phyloP scores from a whole-genome alignment of 2,113 vertebrate genomes.

The Tupaia tana region DNA sequence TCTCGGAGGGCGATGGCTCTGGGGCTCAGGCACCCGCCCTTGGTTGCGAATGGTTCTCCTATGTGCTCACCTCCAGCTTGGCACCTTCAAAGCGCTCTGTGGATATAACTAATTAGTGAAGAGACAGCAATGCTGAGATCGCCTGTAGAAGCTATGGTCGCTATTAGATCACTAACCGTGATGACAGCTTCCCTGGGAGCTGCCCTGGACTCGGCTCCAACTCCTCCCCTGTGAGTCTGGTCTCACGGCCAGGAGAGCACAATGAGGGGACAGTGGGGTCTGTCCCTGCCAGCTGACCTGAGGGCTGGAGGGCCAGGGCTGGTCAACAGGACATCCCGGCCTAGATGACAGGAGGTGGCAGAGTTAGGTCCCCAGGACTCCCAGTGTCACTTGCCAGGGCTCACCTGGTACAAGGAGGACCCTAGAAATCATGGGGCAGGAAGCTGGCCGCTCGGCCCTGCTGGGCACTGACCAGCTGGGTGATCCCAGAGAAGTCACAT shows the following conservation, averaged over 20 bases:
- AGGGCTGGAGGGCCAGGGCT: not conserved
- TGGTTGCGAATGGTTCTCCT: not conserved
- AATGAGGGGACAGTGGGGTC: not conserved
- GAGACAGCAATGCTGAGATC: not conserved
- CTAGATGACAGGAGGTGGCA: accelerated
- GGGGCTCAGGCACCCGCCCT: not conserved
- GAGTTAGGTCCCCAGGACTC: not conserved
- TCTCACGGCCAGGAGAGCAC: not conserved
- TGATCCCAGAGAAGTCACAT: not conserved
- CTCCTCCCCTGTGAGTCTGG: not conserved
- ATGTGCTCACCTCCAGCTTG: accelerated
- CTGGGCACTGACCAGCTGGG: accelerated
- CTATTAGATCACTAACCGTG: not conserved
- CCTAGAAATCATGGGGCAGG: accelerated
- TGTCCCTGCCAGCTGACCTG: not conserved
- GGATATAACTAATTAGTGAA: not conserved
- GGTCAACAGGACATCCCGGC: not conserved
- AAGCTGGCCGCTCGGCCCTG: not conserved
- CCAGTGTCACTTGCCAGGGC: not conserved
- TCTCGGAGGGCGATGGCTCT: not conserved
- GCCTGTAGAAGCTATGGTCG: not conserved
- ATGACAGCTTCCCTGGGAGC: not conserved
- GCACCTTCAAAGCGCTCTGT: not conserved
- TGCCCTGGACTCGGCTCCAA: not conserved
- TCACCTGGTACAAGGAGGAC: not conserved